Conservation (phyloP, 2,888 invertebrate genomes). For the Drosophila affinis region DNA sequence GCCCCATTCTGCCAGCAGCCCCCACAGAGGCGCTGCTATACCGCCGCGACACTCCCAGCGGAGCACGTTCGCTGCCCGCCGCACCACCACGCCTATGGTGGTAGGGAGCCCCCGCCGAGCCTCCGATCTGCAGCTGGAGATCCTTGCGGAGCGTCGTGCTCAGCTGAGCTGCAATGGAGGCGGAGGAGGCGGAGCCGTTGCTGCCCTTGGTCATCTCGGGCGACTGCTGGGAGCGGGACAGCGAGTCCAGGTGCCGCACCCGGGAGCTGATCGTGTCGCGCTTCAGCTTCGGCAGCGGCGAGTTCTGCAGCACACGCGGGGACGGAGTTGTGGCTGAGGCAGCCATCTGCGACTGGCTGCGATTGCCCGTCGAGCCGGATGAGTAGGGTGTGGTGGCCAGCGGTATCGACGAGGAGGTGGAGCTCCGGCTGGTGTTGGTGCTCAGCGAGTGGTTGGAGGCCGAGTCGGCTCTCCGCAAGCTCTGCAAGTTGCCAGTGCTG, state of each 20-base stretch:
- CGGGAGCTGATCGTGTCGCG: constrained; percentile 85
- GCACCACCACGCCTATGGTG: constrained; percentile 44
- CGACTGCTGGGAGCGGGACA: constrained; percentile 83
- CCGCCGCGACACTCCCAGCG: constrained; percentile 62
- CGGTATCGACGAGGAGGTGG: constrained; percentile 83
- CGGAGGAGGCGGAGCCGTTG: constrained; percentile 33
- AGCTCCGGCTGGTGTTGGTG: constrained; percentile 80
- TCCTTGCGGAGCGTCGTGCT: constrained; percentile 79
- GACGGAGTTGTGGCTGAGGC: constrained; percentile 75
- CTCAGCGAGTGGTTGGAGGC: constrained; percentile 81
- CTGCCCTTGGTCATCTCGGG: constrained; percentile 18
- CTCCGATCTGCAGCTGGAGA: constrained; percentile 69
- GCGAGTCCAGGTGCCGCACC: constrained; percentile 85
- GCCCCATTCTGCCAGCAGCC: constrained; percentile 50
- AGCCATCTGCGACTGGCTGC: constrained; percentile 46
- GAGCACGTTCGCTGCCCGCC: constrained; percentile 25
- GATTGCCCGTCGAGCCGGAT: constrained; percentile 68
- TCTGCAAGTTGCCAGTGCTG: constrained; percentile 83
- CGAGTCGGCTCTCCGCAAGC: constrained; percentile 85
- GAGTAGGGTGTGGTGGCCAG: constrained; percentile 81
- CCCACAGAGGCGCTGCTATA: constrained; percentile 79
- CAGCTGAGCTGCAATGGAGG: constrained; percentile 75
- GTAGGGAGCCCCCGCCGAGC: constrained; percentile 51
- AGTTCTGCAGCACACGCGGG: constrained; percentile 81
- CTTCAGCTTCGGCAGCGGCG: constrained; percentile 83